Conservation (phyloP, 1,140 invertebrate species). For the Pseudomyrmex dendroicus region DNA sequence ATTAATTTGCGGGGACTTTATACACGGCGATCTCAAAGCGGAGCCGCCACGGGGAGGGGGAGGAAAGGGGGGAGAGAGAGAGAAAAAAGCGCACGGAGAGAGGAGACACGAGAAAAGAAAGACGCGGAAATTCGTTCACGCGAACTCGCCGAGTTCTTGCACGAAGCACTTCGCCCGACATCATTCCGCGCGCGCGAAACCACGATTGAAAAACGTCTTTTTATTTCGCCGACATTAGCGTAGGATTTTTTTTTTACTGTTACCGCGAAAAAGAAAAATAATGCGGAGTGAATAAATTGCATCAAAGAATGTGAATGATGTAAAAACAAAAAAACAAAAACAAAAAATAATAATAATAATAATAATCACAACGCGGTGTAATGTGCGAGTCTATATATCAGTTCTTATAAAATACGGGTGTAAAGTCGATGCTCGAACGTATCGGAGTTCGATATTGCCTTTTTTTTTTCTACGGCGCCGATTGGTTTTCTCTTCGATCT, state of each 20-base stretch:
- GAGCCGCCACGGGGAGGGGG: conserved; percentile 32
- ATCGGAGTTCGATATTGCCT: too few relatives aligned
- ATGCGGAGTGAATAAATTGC: conserved; percentile 24
- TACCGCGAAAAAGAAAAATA: conserved; percentile 19
- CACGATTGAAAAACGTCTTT: conserved; percentile 50
- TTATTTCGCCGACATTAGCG: conserved; percentile 43
- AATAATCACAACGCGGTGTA: background rate
- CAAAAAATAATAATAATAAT: background rate
- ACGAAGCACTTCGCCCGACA: conserved; percentile 43
- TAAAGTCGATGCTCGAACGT: too few relatives aligned
- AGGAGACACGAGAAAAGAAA: conserved; percentile 31
- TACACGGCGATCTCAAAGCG: conserved; percentile 49
- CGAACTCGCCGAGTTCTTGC: conserved; percentile 53
- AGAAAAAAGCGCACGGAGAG: too few relatives aligned
- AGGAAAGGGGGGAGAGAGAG: background rate
- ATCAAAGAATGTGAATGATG: background rate
- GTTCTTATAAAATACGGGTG: too few relatives aligned
- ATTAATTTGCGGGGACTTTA: conserved; percentile 62
- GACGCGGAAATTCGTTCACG: conserved; percentile 60
- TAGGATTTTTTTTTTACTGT: background rate
- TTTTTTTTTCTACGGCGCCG: too few relatives aligned
- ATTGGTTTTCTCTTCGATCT: too few relatives aligned
- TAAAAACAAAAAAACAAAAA: background rate
- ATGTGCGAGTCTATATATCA: too few relatives aligned
- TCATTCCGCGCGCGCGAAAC: conserved; percentile 30